These are phyloP conservation scores for Diplosoma virens DNA, from an alignment of 23 tunicate genomes.

Conservation along the genomic window DNA sequence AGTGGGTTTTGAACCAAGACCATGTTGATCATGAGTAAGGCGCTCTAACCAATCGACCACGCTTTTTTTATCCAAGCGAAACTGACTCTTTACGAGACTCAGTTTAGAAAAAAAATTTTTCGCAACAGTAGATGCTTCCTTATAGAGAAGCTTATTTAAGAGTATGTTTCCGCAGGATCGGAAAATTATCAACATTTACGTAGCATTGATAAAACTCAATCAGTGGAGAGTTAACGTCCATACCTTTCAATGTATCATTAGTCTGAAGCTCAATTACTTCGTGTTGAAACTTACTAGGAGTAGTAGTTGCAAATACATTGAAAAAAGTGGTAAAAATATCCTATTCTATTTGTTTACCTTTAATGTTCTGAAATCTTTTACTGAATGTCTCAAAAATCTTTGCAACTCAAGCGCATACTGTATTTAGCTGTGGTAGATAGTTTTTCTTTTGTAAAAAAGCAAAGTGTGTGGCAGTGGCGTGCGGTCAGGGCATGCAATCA, in stretches of 20 bases:
- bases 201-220: conserved; percentile 50
- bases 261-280: too few relatives aligned
- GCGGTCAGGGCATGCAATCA: conserved; percentile 24
- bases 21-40: too few relatives aligned
- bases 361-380: conserved; percentile 44
- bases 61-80: not conserved
- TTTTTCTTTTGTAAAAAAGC: conserved; percentile 45
- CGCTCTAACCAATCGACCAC: too few relatives aligned
- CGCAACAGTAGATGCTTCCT: conserved; percentile 13
- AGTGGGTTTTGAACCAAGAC: too few relatives aligned
- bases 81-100: conserved; percentile 12
- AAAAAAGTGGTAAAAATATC: conserved; percentile 44
- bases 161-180: conserved; percentile 44
- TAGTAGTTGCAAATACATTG: conserved; percentile 24
- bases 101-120: conserved; percentile 19
- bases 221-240: conserved; percentile 23
- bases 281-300: conserved; percentile 24
- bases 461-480: conserved; percentile 36
- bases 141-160: not conserved
- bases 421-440: conserved; percentile 46
- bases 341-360: conserved; percentile 35
- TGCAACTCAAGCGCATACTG: conserved; percentile 41
- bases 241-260: conserved; percentile 17
- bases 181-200: conserved; percentile 46
- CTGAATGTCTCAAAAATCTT: conserved; percentile 34